Evolutionary conservation across 2,888 invertebrate genomes (phyloP).

Genomic region (Neria commutata): DNA sequence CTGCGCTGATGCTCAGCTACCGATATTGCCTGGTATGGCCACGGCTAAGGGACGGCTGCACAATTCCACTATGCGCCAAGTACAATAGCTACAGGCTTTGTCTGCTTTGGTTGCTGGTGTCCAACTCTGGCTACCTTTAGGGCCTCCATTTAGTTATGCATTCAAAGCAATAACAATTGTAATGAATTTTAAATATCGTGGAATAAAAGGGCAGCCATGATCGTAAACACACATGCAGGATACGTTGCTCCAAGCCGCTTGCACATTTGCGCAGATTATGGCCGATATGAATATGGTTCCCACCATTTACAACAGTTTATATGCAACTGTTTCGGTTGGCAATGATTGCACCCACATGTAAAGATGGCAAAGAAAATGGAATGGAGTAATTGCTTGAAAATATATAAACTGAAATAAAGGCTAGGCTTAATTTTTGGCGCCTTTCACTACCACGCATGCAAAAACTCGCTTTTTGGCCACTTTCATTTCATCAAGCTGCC

Average conservation of each 20-base stretch:
- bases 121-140: slow-evolving; percentile 27
- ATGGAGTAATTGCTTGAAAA: too few species aligned
- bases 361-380: not conserved
- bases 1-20: slow-evolving; percentile 49
- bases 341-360: too few species aligned
- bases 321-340: too few species aligned
- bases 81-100: not conserved
- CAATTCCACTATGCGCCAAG: not conserved
- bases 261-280: slow-evolving; percentile 42
- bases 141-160: slow-evolving; percentile 52
- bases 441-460: slow-evolving; percentile 7
- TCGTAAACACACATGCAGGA: not conserved
- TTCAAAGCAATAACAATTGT: slow-evolving; percentile 60
- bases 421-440: slow-evolving; percentile 30
- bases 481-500: too few species aligned
- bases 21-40: slow-evolving; percentile 38
- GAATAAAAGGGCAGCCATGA: slow-evolving; percentile 49
- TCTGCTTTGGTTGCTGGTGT: slow-evolving; percentile 4
- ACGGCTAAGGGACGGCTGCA: slow-evolving; percentile 12
- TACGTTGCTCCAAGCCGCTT: slow-evolving; percentile 29
- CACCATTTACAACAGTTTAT: slow-evolving; percentile 31
- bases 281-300: slow-evolving; percentile 57
- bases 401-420: too few species aligned
- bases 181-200: slow-evolving; percentile 61
- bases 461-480: slow-evolving; percentile 20